Evolutionary conservation across 2,113 vertebrate genomes (phyloP), one percentile per base, ranked within the genome.

Genomic region (Thunnus thynnus): DNA sequence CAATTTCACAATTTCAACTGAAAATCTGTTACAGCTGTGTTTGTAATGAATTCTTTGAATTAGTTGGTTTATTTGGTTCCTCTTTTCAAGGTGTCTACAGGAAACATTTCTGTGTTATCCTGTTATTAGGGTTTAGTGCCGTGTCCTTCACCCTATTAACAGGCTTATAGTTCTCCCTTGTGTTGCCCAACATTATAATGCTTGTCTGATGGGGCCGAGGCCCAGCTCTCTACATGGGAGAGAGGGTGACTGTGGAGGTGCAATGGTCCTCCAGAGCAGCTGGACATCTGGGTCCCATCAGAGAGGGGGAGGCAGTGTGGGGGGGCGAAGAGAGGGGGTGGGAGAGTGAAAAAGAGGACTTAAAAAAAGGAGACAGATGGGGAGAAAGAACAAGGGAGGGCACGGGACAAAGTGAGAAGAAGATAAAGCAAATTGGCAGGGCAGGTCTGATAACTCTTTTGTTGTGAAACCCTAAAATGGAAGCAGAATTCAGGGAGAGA

Each of bases 281-380:
- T 80, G 80, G 83, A 87, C 89, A 91, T 92, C 88, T 93, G 91
- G 83, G 81, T 88, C 88, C 80, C 76, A 91, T 93, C 89, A 89
- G 64, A 72, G 51, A 77, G 64, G 57, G 68, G 62, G 17, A 60
- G 76, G 78, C 56, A 41, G 68, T 52, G 67, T 52, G 67, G 66
- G 60, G 50, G 47, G 27, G 55, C 8, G 9, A 9, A 41, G 6
- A 9, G 62, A 13, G 44, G 41, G 20, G 50, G 64, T 11, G 61
- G 71, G 32, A 51, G 62, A 18, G 66, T 48, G 30, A 72, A 82
- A 75, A 68, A 78, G 36, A 54, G 25, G 64, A 52, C 68, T 48
- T n/a, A 30, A 36, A 54, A 82, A 83, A 84, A 74, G 54, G 79
- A 65, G 82, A 83, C 90, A 91, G 90, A 91, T 91, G 86, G 91